A percentile compares a stretch with the other conserved stretches of the same genome.
phyloP scores from a whole-genome alignment of 2,888 invertebrate species.

The Athrips mouffetella region DNA sequence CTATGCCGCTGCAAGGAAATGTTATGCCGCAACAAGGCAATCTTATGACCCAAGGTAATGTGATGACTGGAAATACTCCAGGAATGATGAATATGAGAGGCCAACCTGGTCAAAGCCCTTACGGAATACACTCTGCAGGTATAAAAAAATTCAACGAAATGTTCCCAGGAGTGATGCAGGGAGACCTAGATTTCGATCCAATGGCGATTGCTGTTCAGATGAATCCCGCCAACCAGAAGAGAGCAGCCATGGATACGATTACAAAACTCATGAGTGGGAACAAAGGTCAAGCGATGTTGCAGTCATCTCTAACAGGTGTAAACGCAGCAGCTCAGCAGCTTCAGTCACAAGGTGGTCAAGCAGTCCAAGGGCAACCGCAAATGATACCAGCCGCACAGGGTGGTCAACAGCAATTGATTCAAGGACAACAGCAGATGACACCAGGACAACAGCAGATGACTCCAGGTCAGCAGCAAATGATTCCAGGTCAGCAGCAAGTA shows the following conservation, averaged over 20 bases:
- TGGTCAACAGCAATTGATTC: conserved; percentile 6
- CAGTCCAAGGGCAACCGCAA: background rate
- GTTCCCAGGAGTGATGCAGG: conserved; percentile 61
- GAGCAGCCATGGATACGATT: conserved; percentile 50
- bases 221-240: conserved; percentile 65
- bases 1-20: background rate
- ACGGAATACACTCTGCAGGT: conserved; percentile 51
- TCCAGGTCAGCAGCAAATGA: conserved; percentile 14
- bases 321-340: conserved; percentile 29
- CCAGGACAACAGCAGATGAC: conserved; percentile 19
- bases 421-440: conserved; percentile 15
- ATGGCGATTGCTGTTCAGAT: conserved; percentile 71
- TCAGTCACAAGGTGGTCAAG: conserved; percentile 6
- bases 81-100: background rate
- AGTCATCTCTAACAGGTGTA: conserved; percentile 29
- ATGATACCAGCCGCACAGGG: background rate
- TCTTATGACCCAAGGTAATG: background rate
- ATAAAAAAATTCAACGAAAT: conserved; percentile 62
- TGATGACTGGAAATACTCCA: background rate
- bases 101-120: conserved; percentile 8
- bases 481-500: conserved; percentile 19
- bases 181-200: conserved; percentile 64
- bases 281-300: conserved; percentile 24
- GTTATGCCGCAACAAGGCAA: background rate
- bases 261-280: conserved; percentile 48